Evolutionary conservation across 30 jellyfish, hydroid and myxozoan genomes (phyloP), one percentile per base, ranked within the genome.

Genomic region (Phacellophora camtschatica): DNA sequence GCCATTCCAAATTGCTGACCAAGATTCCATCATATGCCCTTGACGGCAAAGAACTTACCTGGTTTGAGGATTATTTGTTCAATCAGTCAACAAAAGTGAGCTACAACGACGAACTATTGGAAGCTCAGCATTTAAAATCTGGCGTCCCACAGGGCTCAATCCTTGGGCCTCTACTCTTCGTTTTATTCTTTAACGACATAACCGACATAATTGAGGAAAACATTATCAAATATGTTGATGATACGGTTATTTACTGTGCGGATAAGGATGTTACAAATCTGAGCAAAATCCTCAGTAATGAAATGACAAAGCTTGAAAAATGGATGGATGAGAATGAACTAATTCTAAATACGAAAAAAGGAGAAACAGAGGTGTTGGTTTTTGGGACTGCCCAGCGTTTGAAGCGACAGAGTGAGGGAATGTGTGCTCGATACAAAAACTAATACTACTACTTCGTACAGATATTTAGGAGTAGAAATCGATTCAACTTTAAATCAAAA

Each of bases 71-170:
- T 48, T 83, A 69, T 71, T 59, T 71, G 48, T 83, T 83, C 46
- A 56, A 71, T 42, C 67, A 89, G 55, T 24, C 76, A 24, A 53
- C 53, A 54, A 31, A 34, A 33, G 88, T 75, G 66, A 54, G 80
- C 79, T 56, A 32, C 79, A 37, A 75, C 22, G 67, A 61, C 51
- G 54, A 15, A 16, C 46, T 75, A 75, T 56, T 68, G 65, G 50
- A 55, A 24, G 68, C 69, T 23, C 66, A 75, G 51, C 68, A 33
- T 39, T 32, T 75, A 56, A 56, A 32, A 49, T 55, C 50, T 39
- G 79, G 88, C 25, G 90, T 79, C 25, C 90, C 77, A 2, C 92
- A 81, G 65, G 92, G 92, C 51, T 81, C 84, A 15, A 66, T 81
- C 66, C 51, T 67, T 25, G 84, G 92, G 31, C 92, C 92, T 15